Conservation (phyloP, 2,113 vertebrate genomes). For the Callopanchax toddi region DNA sequence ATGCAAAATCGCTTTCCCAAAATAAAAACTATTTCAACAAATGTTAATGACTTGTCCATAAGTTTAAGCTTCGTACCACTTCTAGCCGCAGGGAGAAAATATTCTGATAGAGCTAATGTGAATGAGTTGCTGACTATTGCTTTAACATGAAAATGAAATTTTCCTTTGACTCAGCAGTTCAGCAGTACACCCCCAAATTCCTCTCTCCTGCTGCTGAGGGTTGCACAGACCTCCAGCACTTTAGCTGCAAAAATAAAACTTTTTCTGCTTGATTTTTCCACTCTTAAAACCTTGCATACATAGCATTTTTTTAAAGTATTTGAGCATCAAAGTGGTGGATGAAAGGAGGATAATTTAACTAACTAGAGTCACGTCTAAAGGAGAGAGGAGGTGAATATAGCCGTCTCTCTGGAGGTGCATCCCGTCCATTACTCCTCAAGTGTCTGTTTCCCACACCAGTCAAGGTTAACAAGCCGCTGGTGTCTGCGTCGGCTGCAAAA, state of each 20-base stretch:
- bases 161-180: constrained; percentile 60
- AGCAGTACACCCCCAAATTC: constrained; percentile 30
- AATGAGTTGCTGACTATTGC: constrained; percentile 9
- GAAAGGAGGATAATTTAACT: background rate
- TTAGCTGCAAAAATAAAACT: constrained; percentile 59
- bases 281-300: background rate
- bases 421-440: constrained; percentile 64
- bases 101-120: too few species aligned
- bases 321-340: background rate
- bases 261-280: constrained; percentile 40
- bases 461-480: constrained; percentile 80
- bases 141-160: constrained; percentile 36
- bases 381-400: constrained; percentile 8
- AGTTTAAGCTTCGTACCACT: too few species aligned
- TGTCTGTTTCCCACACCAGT: constrained; percentile 75
- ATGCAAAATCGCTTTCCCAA: too few species aligned
- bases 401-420: constrained; percentile 30
- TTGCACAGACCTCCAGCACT: constrained; percentile 21
- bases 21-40: too few species aligned
- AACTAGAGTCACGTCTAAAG: constrained; percentile 18
- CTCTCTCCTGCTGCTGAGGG: constrained; percentile 30
- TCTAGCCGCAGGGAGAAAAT: too few species aligned
- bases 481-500: constrained; percentile 69
- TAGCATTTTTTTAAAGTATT: too few species aligned
- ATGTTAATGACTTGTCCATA: too few species aligned